Evolutionary conservation across 1,140 invertebrate genomes (phyloP).

Genomic region (Drosophila nigromelanica): DNA sequence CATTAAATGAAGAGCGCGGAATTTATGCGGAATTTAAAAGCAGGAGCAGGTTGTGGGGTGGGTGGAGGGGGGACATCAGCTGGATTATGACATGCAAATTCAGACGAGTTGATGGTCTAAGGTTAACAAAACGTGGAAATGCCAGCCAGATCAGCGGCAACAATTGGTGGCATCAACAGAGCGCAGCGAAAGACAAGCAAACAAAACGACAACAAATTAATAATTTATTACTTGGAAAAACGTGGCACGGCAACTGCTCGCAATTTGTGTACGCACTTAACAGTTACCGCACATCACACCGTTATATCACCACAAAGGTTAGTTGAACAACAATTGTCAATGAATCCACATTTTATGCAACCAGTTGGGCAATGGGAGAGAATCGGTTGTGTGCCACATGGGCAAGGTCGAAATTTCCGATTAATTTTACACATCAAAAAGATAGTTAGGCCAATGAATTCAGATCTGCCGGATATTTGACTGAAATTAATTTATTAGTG

Average conservation of each 20-base stretch:
- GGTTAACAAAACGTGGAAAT: conserved; percentile 14
- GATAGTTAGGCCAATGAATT: too few relatives aligned
- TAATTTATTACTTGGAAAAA: conserved; percentile 42
- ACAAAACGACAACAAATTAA: conserved; percentile 7
- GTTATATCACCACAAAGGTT: conserved; percentile 70
- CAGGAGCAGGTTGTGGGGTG: not conserved
- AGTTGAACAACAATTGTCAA: conserved; percentile 55
- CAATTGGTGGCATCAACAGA: conserved; percentile 30
- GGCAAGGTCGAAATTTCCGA: too few relatives aligned
- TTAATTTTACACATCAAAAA: too few relatives aligned
- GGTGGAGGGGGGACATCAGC: not conserved
- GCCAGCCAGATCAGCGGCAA: not conserved
- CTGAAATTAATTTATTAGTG: too few relatives aligned
- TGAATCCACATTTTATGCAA: conserved; percentile 11
- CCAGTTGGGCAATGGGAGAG: conserved; percentile 10
- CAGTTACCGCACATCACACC: conserved; percentile 7
- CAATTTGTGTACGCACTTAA: conserved; percentile 28
- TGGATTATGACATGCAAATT: conserved; percentile 38
- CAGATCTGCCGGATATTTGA: too few relatives aligned
- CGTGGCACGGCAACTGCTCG: conserved; percentile 31
- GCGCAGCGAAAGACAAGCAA: conserved; percentile 20
- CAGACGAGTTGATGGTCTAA: not conserved
- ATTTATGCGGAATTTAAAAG: conserved; percentile 24
- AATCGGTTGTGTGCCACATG: too few relatives aligned
- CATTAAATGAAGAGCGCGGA: conserved; percentile 42